These are phyloP conservation scores for Gymnocephalus cernua DNA, from an alignment of 2,113 vertebrate genomes.

Conservation along the genomic window DNA sequence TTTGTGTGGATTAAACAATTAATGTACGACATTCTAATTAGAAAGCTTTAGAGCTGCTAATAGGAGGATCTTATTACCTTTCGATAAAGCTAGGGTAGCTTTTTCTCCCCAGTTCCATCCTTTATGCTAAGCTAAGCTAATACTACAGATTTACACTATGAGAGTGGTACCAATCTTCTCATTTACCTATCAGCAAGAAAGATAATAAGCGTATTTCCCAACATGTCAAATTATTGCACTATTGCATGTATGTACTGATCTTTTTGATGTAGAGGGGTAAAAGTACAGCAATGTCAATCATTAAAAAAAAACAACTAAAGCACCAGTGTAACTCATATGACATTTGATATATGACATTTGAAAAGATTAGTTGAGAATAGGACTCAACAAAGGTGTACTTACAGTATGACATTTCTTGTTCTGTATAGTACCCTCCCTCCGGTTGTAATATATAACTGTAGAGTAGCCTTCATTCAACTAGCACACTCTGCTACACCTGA, in stretches of 20 bases:
- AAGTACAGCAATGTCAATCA: neutral
- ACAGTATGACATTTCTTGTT: neutral
- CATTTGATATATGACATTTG: neutral
- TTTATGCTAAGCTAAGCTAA: neutral
- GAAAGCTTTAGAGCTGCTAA: neutral
- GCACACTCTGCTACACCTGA: neutral
- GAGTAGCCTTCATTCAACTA: neutral
- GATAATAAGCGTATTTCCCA: neutral
- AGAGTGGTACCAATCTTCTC: neutral
- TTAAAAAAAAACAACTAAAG: neutral
- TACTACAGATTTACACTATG: neutral
- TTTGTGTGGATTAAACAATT: neutral
- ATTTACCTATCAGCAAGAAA: conserved; percentile 1
- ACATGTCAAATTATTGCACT: conserved; percentile 1
- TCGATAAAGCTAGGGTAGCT: neutral
- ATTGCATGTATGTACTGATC: neutral
- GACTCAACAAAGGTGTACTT: neutral
- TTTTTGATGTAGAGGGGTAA: neutral
- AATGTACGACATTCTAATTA: neutral
- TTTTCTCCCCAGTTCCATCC: neutral
- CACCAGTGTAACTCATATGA: neutral
- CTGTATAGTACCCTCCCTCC: neutral
- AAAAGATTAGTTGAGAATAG: neutral
- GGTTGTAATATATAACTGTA: neutral
- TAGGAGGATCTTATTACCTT: neutral